Evolutionary conservation across 92 coral and sea anemone species (phyloP).

Genomic region (Epizoanthus illoricatus): DNA sequence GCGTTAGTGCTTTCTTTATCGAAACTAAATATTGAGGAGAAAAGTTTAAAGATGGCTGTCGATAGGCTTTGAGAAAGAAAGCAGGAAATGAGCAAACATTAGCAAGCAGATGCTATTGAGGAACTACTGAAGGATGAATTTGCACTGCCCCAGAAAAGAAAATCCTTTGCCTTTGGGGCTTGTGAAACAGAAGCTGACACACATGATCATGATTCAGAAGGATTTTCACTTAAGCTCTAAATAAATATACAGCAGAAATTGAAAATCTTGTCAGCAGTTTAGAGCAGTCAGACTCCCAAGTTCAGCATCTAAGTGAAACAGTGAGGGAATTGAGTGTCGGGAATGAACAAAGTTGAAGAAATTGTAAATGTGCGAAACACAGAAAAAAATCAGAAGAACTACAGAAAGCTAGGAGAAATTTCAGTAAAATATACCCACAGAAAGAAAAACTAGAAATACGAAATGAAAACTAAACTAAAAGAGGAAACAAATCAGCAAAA

Average conservation of each 20-base stretch:
- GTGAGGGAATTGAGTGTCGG: slow-evolving; percentile 15
- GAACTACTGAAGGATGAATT: slow-evolving; percentile 3
- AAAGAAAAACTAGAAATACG: neutral
- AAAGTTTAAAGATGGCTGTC: slow-evolving; percentile 16
- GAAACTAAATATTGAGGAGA: slow-evolving; percentile 22
- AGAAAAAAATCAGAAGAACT: slow-evolving; percentile 1
- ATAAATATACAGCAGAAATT: slow-evolving; percentile 21
- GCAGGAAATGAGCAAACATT: neutral
- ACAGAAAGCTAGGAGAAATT: neutral
- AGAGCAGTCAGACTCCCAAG: slow-evolving; percentile 21
- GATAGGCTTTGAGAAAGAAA: slow-evolving; percentile 15
- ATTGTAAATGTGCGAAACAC: slow-evolving; percentile 18
- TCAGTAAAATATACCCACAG: slow-evolving; percentile 3
- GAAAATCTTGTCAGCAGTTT: slow-evolving; percentile 15
- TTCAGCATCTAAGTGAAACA: slow-evolving; percentile 16
- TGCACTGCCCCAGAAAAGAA: slow-evolving; percentile 18
- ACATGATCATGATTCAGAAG: neutral
- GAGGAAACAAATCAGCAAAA: neutral
- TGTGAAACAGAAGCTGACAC: neutral
- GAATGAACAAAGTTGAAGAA: slow-evolving; percentile 4
- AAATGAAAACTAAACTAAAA: neutral
- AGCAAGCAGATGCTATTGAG: neutral
- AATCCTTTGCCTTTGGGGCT: neutral
- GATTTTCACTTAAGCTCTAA: slow-evolving; percentile 12
- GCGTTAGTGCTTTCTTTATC: slow-evolving; percentile 8